Evolutionary conservation across 2,888 invertebrate species (phyloP).

Genomic region (Clusia tigrina): DNA sequence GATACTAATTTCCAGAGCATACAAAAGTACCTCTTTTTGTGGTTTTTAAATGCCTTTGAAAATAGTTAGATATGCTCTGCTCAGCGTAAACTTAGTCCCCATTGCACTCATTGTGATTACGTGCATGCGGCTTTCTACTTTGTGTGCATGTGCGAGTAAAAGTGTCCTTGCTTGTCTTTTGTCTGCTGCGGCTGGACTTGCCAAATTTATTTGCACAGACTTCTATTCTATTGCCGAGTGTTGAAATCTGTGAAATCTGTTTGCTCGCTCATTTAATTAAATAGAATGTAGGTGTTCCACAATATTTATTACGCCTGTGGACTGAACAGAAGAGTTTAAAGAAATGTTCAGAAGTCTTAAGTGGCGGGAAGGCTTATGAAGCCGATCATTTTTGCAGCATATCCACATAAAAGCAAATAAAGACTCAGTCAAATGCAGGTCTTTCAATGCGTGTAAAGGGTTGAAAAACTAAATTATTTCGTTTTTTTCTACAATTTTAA

Average conservation of each 20-base stretch:
- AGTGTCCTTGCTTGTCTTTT: neutral
- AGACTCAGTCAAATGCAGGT: neutral
- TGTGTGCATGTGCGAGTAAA: slow-evolving; percentile 1
- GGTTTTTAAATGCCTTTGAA: slow-evolving; percentile 6
- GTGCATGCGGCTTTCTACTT: slow-evolving; percentile 2
- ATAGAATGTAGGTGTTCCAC: no score
- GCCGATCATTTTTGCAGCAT: no score
- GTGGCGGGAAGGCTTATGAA: no score
- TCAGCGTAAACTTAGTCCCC: neutral
- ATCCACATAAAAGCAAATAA: neutral
- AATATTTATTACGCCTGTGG: no score
- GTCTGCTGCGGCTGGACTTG: neutral
- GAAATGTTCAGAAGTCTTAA: no score
- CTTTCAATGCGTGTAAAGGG: no score
- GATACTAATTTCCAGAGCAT: neutral
- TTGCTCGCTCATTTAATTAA: slow-evolving; percentile 38
- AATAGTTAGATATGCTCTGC: neutral
- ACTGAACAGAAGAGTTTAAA: no score
- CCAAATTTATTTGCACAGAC: slow-evolving; percentile 15
- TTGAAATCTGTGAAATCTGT: slow-evolving; percentile 40
- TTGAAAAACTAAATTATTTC: neutral
- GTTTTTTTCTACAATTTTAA: neutral
- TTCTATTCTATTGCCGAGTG: slow-evolving; percentile 26
- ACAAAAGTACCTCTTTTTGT: neutral
- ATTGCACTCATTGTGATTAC: slow-evolving; percentile 1